These are phyloP conservation scores for Daboia siamensis DNA, from an alignment of 2,113 vertebrate species.

Conservation along the genomic window DNA sequence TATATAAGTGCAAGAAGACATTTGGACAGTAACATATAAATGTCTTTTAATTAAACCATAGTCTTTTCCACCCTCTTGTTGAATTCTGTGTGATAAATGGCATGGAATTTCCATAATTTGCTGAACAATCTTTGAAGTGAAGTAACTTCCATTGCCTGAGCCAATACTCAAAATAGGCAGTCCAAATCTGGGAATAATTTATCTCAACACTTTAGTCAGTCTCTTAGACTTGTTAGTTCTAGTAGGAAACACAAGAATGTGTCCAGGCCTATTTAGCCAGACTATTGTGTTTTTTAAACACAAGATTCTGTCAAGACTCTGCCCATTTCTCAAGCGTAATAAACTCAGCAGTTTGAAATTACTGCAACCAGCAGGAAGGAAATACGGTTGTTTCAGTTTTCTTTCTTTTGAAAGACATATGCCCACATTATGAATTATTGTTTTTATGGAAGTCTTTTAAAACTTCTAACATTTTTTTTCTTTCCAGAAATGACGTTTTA, in stretches of 20 bases:
- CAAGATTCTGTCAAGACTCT: neutral
- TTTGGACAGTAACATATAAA: too few relatives aligned
- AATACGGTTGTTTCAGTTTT: neutral
- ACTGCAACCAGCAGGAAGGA: neutral
- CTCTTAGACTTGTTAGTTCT: neutral
- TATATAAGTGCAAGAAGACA: too few relatives aligned
- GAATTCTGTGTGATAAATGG: neutral
- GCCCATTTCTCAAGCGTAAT: neutral
- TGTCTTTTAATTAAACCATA: neutral
- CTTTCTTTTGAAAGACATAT: neutral
- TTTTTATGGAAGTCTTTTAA: neutral
- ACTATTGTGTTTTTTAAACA: neutral
- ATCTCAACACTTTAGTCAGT: neutral
- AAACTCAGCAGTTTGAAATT: neutral
- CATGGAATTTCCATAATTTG: neutral
- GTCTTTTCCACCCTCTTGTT: too few relatives aligned
- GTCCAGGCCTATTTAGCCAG: neutral
- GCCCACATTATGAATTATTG: neutral
- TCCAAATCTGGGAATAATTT: neutral
- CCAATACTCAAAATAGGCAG: neutral
- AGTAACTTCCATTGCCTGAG: neutral
- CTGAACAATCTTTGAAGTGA: neutral
- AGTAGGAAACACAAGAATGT: neutral
- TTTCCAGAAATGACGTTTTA: neutral
- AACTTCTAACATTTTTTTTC: neutral